phyloP scores from a whole-genome alignment of 1,140 invertebrate genomes.

The Cepaea nemoralis region DNA sequence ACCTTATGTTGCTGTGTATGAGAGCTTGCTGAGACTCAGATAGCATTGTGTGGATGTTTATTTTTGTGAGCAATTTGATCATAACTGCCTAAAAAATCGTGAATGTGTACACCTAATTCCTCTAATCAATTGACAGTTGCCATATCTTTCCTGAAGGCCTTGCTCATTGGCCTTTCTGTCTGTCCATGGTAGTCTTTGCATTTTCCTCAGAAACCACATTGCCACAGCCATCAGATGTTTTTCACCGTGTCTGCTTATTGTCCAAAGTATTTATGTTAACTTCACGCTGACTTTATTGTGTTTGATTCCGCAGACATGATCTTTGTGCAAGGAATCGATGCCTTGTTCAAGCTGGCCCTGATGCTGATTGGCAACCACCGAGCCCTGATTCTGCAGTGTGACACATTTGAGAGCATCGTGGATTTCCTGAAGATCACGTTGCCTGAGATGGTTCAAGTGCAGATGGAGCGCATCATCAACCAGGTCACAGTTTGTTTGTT shows the following conservation, averaged over 20 bases:
- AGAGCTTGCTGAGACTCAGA: too few species aligned
- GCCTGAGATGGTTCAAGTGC: conserved; percentile 72
- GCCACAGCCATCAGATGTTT: too few species aligned
- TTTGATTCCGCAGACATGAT: conserved; percentile 90
- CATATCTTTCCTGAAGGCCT: neutral
- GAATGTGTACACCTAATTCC: too few species aligned
- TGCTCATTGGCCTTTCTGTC: too few species aligned
- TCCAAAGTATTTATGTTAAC: conserved; percentile 49
- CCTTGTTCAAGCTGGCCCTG: conserved; percentile 90
- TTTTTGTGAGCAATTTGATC: neutral
- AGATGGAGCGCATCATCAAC: conserved; percentile 80
- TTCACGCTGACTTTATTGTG: too few species aligned
- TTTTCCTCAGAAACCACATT: too few species aligned
- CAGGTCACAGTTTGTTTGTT: too few species aligned
- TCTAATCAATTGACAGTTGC: too few species aligned
- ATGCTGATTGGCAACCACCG: conserved; percentile 87
- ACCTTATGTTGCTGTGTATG: too few species aligned
- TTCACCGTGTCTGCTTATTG: too few species aligned
- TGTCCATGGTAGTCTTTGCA: too few species aligned
- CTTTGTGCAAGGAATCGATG: conserved; percentile 88
- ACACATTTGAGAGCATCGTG: conserved; percentile 93
- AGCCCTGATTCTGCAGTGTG: conserved; percentile 84
- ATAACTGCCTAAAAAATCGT: neutral
- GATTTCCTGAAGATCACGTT: conserved; percentile 86
- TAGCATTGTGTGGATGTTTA: too few species aligned